These are phyloP conservation scores for Synanthedon formicaeformis DNA, from an alignment of 2,888 invertebrate genomes.

Conservation along the genomic window DNA sequence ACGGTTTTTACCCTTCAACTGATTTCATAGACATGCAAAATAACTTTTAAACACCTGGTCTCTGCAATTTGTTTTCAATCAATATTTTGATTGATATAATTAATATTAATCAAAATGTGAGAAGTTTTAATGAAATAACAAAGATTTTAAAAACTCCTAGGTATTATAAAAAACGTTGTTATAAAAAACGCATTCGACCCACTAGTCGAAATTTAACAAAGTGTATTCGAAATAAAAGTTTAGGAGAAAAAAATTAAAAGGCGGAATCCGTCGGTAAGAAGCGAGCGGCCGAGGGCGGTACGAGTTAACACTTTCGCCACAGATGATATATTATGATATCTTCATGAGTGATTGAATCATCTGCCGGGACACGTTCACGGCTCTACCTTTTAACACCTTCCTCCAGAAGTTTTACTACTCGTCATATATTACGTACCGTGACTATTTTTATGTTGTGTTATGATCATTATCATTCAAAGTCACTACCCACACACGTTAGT, in stretches of 20 bases:
- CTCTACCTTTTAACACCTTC: conserved; percentile 65
- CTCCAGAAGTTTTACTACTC: conserved; percentile 62
- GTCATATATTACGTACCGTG: conserved; percentile 59
- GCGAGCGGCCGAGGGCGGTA: conserved; percentile 22
- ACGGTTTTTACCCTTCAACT: conserved; percentile 46
- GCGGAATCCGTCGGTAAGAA: conserved; percentile 36
- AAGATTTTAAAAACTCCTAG: not conserved
- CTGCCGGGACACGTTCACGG: conserved; percentile 59
- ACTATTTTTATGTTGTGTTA: conserved; percentile 64
- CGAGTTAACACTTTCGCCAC: conserved; percentile 59
- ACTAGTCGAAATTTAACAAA: conserved; percentile 32
- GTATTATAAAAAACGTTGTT: not conserved
- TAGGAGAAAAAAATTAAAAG: conserved; percentile 29
- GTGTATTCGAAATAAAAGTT: conserved; percentile 42
- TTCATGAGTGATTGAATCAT: conserved; percentile 68
- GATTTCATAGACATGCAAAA: conserved; percentile 42
- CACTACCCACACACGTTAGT: conserved; percentile 45
- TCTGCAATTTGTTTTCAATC: too few relatives aligned
- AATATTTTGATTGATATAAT: too few relatives aligned
- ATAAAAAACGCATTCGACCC: conserved; percentile 9
- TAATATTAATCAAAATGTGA: conserved; percentile 25
- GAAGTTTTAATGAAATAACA: not conserved
- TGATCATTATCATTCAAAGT: conserved; percentile 66
- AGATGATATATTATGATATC: conserved; percentile 65
- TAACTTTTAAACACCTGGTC: too few relatives aligned